Base-by-base conservation (phyloP, 2,888 invertebrate genomes). In the Eupsilia transversa region DNA sequence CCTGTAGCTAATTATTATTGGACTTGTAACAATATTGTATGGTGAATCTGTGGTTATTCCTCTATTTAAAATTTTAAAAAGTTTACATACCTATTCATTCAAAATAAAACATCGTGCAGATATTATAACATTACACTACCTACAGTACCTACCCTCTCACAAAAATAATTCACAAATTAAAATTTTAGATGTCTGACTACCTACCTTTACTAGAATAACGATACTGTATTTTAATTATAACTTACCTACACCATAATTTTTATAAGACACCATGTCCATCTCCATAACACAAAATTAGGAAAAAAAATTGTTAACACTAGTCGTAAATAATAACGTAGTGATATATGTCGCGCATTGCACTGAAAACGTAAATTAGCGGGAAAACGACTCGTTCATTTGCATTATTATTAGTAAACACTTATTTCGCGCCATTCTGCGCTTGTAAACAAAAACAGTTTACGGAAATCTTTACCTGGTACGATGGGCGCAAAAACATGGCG, bases 361-460 rank as follows among this genome's bases (percentile, higher is more conserved):
- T 84, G 84, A 82, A 85, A 75, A 70, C 54, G 68, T 65, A 79
- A 87, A 90, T 89, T 91, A 91, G 91, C 93, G 92, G 92, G 93
- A 94, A 94, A 92, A 93, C 89, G 81, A 88, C 79, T 89, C 88
- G 89, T 90, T 89, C 89, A 88, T 89, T 90, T 87, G 91, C 88
- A 88, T 86, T 93, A 90, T 84, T 94, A 94, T 94, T 94, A 91
- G 94, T 95, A 95, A 95, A 96, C 95, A 95, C 82, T 90, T 86
- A 90, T 93, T 95, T 95, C 95, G 95, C 95, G 95, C 96, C 95
- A 94, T 91, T 92, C 90, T 88, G 84, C 84, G 90, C 89, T 92
- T 92, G 94, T 94, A 94, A 95, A 95, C 94, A 95, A 93, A 93
- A 93, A 92, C 91, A 92, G 84, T 90, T 91, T 89, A 90, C 89